Evolutionary conservation across 2,888 invertebrate species (phyloP), one percentile per base, ranked within the genome.

Genomic region (Drosophila macrospina): DNA sequence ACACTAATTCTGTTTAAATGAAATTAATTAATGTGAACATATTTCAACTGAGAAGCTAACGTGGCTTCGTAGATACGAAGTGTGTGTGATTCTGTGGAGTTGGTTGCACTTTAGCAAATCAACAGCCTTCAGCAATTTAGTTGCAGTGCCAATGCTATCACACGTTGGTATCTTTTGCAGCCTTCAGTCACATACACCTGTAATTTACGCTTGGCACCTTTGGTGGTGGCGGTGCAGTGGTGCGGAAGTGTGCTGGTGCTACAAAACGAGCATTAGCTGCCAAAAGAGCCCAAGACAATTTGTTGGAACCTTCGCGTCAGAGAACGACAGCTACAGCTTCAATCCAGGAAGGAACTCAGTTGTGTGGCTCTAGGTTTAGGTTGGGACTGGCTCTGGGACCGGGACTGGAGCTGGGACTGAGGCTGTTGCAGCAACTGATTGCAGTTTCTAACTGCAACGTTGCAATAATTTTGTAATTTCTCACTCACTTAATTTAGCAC

Each of bases 401-500:
- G 61, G 11, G 47, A 51, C 52, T 20, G n/a, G 24, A 48, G 24
- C 39, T 63, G 50, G 26, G 32, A 16, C 13, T 39, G 54, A n/a
- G 45, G 62, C 64, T 82, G 82, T 79, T 82, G 82, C 82, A 77
- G 78, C 86, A 79, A 83, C 86, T 85, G 86, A 83, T 83, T 86
- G 83, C 83, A 74, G 78, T 78, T 83, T 82, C 78, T 78, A 83
- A 80, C 80, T 82, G 82, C 85, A 82, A 69, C 74, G 71, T 52
- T 78, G 83, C 80, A 82, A 86, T 83, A 83, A 83, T 83, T 83
- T 83, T 83, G 88, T 88, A 89, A 89, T 88, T 88, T 88, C 86
- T 88, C 88, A 88, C 88, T 88, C 85, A 89, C 80, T 89, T 88
- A 88, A 89, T 89, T 85, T 80, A 78, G 71, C 81, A 86, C 83